Base-by-base conservation (phyloP, 2,113 vertebrate species). In the Leptosomus discolor region DNA sequence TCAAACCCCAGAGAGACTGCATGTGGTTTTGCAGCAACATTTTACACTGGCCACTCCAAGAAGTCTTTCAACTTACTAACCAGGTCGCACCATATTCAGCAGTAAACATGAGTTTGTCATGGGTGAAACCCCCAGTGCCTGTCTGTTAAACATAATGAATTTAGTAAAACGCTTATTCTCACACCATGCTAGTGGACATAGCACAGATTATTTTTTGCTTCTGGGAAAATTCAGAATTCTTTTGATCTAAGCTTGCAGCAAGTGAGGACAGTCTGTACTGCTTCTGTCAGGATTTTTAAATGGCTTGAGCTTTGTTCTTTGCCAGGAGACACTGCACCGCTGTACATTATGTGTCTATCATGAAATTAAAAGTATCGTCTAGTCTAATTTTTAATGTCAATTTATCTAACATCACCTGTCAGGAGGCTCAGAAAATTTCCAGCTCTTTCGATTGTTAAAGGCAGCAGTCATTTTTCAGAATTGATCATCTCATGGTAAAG, bases 1-100 rank as follows among this genome's bases (percentile, higher is more conserved):
- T 84, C 63, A 96, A 91, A 83, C 10, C 85, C 61, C 85, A 70
- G 58, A 70, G 79, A 83, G 77, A 87, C 54, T 80, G 43, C 14
- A 13, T 81, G 60, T 85, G 90, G 90, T 63, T 94, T 77, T 87
- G 74, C n/a, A 76, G 39, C 24, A 81, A 30, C 14, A 26, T 36
- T 93, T 75, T 32, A 69, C 12, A 43, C 43, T 27, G 18, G 46
- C 8, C 21, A 24, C 60, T 95, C 80, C 83, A 70, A 74, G 27
- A 89, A 95, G 32, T 78, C 92, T 93, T 91, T 89, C 73, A 79
- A n/a, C 65, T 77, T 50, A 64, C 85, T 95, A 85, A 93, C n/a
- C 53, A 83, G 65, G 12, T 43, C 77, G 77, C 73, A 90, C 69
- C n/a, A 92, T 48, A 43, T 80, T 74, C 70, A 92, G 85, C 58